These are phyloP conservation scores for Onchidella celtica DNA, from an alignment of 2,888 invertebrate species.

Conservation along the genomic window DNA sequence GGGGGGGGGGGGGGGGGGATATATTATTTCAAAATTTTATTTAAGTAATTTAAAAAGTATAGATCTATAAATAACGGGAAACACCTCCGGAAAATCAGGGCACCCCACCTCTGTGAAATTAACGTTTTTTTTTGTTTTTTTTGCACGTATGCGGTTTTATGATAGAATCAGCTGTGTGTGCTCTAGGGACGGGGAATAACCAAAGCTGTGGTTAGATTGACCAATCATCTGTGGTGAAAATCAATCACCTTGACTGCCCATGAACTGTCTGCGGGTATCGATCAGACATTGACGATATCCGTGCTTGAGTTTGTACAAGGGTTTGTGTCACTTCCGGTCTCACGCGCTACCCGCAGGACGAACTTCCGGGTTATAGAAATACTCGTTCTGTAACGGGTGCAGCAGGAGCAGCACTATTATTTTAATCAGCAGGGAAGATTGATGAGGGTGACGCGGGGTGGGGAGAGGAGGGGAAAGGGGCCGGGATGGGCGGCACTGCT, in stretches of 20 bases:
- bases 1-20: too few species aligned
- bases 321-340: background rate
- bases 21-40: too few species aligned
- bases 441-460: background rate
- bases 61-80: too few species aligned
- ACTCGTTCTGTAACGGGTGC: background rate
- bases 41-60: too few species aligned
- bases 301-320: constrained; percentile 3
- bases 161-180: too few species aligned
- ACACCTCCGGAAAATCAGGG: too few species aligned
- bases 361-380: constrained; percentile 14
- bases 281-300: constrained; percentile 20
- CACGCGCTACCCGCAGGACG: too few species aligned
- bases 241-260: constrained; percentile 25
- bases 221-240: constrained; percentile 30
- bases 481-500: background rate
- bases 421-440: background rate
- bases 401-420: background rate
- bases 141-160: too few species aligned
- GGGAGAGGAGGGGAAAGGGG: background rate
- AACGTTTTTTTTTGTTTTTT: too few species aligned
- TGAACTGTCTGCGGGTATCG: background rate
- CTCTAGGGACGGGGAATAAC: too few species aligned
- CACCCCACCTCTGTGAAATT: too few species aligned
- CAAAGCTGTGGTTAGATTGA: constrained; percentile 15